Percentiles rank a stretch among this genome's conserved stretches.
phyloP scores from a whole-genome alignment of 2,113 vertebrate genomes.

The Dicerorhinus sumatrensis region DNA sequence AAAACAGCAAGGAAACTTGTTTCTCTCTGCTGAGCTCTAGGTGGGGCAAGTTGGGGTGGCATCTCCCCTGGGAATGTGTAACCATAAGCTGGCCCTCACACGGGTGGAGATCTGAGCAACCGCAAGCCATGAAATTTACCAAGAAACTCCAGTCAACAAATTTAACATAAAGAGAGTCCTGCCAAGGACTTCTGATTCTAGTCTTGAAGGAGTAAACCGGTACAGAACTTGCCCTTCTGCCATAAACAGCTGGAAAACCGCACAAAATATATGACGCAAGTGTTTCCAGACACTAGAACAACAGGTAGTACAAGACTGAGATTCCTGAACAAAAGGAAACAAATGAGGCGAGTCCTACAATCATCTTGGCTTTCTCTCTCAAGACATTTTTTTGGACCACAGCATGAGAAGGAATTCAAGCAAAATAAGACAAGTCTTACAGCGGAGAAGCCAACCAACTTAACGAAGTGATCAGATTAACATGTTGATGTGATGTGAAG shows the following conservation, averaged over 20 bases:
- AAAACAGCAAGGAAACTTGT: background rate
- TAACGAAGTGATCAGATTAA: background rate
- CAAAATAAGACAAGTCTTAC: background rate
- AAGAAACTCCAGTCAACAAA: background rate
- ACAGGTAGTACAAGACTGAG: background rate
- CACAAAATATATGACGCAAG: background rate
- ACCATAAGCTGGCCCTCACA: background rate
- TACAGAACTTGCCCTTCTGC: background rate
- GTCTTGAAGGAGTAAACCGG: background rate
- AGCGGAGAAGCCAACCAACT: background rate
- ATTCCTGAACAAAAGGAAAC: background rate
- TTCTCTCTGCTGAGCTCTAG: background rate
- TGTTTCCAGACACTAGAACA: background rate
- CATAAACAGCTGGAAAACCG: background rate
- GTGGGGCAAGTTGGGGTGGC: too few relatives aligned
- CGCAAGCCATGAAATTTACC: background rate
- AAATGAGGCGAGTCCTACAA: background rate
- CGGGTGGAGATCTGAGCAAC: background rate
- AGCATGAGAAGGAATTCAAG: background rate
- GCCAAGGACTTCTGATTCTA: background rate
- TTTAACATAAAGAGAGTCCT: background rate
- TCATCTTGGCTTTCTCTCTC: background rate
- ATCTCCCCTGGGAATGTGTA: too few relatives aligned
- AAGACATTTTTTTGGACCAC: background rate
- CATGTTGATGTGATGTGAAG: accelerated